Percentiles rank a stretch among this genome's conserved stretches.
phyloP scores from a whole-genome alignment of 2,113 vertebrate species.

The Pheucticus melanocephalus region DNA sequence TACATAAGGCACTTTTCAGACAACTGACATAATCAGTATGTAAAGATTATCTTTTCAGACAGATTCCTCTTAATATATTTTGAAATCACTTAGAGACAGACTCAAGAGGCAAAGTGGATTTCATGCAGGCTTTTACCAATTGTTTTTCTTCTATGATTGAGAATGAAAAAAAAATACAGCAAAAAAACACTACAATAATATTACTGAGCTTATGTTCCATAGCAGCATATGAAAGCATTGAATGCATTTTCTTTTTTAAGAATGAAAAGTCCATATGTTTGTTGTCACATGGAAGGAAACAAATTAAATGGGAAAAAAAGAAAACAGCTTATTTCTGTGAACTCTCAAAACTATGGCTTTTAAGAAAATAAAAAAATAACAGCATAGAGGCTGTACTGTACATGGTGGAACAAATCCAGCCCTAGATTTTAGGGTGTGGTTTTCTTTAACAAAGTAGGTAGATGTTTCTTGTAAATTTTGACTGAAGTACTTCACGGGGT shows the following conservation, averaged over 20 bases:
- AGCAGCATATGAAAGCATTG: background rate
- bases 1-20: background rate
- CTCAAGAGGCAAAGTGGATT: background rate
- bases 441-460: background rate
- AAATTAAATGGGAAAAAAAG: background rate
- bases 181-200: background rate
- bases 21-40: background rate
- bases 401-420: background rate
- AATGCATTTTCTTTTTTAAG: background rate
- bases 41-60: background rate
- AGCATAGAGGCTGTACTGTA: background rate
- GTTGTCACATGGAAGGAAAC: background rate
- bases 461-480: background rate
- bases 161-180: background rate
- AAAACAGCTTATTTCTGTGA: background rate
- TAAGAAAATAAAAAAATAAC: background rate
- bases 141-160: background rate
- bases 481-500: background rate
- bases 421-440: accelerated
- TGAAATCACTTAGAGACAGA: background rate
- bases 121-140: background rate
- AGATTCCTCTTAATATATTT: background rate
- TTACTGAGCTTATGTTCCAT: background rate
- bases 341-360: background rate
- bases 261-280: background rate